Evolutionary conservation across 2,797 vertebrate genomes (phyloP).

Genomic region (Diplodus sargus): DNA sequence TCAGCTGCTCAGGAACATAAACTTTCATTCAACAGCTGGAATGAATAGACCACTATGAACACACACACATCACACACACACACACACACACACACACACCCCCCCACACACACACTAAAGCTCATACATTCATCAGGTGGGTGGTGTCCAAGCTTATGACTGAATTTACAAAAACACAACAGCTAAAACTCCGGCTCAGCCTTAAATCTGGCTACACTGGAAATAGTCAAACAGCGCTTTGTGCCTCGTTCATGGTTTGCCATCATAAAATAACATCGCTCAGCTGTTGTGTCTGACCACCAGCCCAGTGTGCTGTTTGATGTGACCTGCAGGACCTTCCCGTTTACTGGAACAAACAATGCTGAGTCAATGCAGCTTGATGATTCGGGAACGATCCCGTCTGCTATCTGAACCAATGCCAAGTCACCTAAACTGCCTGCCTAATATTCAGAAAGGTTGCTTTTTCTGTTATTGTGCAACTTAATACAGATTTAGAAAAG

Average conservation of each 20-base stretch:
- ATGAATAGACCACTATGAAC: constrained; percentile 73
- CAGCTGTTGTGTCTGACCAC: constrained; percentile 29
- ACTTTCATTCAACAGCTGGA: constrained; percentile 56
- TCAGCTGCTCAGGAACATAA: constrained; percentile 58
- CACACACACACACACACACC: constrained; percentile 15
- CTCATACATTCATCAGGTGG: constrained; percentile 47
- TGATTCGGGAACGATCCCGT: constrained; percentile 64
- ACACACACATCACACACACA: constrained; percentile 25
- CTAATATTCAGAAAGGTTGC: constrained; percentile 32
- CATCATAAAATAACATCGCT: constrained; percentile 31
- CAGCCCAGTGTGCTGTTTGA: constrained; percentile 23
- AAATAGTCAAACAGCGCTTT: background rate
- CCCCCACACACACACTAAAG: constrained; percentile 20
- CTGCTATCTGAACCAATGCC: constrained; percentile 57
- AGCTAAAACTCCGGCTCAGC: constrained; percentile 32
- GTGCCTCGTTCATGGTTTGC: constrained; percentile 18
- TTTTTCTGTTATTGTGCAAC: constrained; percentile 17
- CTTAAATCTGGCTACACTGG: constrained; percentile 29
- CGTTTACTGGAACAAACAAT: constrained; percentile 54
- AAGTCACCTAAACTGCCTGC: constrained; percentile 50
- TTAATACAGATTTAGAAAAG: background rate
- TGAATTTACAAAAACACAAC: constrained; percentile 26
- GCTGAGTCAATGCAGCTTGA: constrained; percentile 69
- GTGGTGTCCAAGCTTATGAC: constrained; percentile 38
- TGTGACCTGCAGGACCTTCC: constrained; percentile 40